phyloP scores from a whole-genome alignment of 1,140 invertebrate species.

The Macrotrachela quadricornifera region DNA sequence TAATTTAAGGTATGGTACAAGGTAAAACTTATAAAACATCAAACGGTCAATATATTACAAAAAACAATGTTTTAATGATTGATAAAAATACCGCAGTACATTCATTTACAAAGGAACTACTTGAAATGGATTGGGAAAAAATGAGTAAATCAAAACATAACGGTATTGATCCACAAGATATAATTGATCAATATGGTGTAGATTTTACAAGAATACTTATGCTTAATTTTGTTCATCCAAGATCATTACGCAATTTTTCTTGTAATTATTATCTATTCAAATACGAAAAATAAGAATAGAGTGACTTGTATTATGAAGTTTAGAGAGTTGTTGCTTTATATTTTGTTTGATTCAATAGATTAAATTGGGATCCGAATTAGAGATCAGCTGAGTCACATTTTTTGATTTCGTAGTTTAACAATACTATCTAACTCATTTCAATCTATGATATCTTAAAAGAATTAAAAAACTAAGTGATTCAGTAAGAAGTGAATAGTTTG shows the following conservation, averaged over 20 bases:
- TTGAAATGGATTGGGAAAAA: conserved; percentile 58
- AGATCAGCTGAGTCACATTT: too few relatives aligned
- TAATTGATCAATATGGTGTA: conserved; percentile 57
- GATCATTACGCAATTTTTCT: conserved; percentile 48
- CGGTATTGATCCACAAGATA: conserved; percentile 66
- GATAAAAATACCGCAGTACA: background rate
- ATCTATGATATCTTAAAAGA: too few relatives aligned
- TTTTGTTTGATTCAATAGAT: too few relatives aligned
- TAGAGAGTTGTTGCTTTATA: too few relatives aligned
- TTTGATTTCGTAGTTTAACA: too few relatives aligned
- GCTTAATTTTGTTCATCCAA: conserved; percentile 59
- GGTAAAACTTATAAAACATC: conserved; percentile 57
- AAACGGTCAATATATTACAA: conserved; percentile 53
- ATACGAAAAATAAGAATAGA: too few relatives aligned
- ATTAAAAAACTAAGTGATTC: too few relatives aligned
- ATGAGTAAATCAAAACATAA: conserved; percentile 98
- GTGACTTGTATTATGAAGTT: too few relatives aligned
- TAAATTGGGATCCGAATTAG: too few relatives aligned
- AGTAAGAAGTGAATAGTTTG: too few relatives aligned
- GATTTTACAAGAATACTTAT: conserved; percentile 68
- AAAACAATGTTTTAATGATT: conserved; percentile 39
- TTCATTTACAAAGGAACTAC: background rate
- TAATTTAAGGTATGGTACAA: conserved; percentile 47
- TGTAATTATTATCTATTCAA: background rate
- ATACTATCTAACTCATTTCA: too few relatives aligned